phyloP scores from a whole-genome alignment of 2,888 invertebrate species.

The Drosophila ezoana region DNA sequence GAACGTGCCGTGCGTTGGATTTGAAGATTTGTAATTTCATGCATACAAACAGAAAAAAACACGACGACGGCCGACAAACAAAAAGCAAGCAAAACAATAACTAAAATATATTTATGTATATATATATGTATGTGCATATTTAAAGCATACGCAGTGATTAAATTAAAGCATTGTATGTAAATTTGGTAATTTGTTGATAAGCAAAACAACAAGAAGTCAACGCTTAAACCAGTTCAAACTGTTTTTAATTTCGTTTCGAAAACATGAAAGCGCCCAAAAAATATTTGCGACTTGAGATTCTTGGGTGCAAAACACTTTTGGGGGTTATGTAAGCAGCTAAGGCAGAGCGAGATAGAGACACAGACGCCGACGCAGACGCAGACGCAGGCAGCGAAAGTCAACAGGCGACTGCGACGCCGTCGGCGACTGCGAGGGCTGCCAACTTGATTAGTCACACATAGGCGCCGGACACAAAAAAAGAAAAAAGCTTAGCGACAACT shows the following conservation, averaged over 20 bases:
- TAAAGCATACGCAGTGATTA: conserved; percentile 22
- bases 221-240: conserved; percentile 49
- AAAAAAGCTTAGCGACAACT: conserved; percentile 44
- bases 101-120: conserved; percentile 23
- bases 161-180: conserved; percentile 36
- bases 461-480: conserved; percentile 37
- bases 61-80: conserved; percentile 50
- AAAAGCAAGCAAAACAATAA: conserved; percentile 41
- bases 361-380: conserved; percentile 14
- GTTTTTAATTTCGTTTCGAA: conserved; percentile 22
- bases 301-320: conserved; percentile 38
- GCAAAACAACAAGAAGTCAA: conserved; percentile 2
- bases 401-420: conserved; percentile 41
- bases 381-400: conserved; percentile 54
- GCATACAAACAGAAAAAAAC: conserved; percentile 70
- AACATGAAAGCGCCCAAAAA: conserved; percentile 36
- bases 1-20: conserved; percentile 40
- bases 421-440: conserved; percentile 49
- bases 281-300: conserved; percentile 53
- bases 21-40: conserved; percentile 42
- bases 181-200: conserved; percentile 35
- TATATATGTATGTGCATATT: background rate
- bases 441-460: conserved; percentile 67
- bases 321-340: conserved; percentile 45
- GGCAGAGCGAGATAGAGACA: conserved; percentile 11